These are phyloP conservation scores for Orycteropus afer DNA, from an alignment of 2,113 vertebrate species.

Conservation along the genomic window DNA sequence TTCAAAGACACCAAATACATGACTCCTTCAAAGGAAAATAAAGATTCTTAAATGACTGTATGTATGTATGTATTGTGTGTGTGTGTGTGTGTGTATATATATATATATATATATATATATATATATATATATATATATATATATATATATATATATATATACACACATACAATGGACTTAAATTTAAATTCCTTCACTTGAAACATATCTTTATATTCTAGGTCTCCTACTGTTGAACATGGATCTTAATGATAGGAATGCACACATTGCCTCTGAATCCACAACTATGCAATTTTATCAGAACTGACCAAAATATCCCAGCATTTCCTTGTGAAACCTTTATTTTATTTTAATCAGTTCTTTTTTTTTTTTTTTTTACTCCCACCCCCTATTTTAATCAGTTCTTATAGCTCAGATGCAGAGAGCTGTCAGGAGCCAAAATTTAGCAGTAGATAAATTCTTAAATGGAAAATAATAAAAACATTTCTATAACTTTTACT, in stretches of 20 bases:
- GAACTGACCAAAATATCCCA: background rate
- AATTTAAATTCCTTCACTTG: background rate
- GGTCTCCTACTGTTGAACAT: background rate
- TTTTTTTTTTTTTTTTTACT: no score
- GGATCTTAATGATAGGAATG: background rate
- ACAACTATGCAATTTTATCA: background rate
- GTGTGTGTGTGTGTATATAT: no score
- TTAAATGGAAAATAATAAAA: background rate
- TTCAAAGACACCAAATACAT: background rate
- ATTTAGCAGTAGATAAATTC: background rate
- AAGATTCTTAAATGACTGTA: background rate
- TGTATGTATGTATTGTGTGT: no score
- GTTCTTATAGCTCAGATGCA: background rate
- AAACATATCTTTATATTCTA: background rate
- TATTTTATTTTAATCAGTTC: slow-evolving; percentile 2
- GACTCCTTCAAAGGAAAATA: background rate
- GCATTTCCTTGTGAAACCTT: background rate
- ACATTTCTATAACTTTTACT: background rate
- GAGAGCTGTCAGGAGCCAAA: background rate
- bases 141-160: no score
- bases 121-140: no score
- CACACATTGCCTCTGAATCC: background rate
- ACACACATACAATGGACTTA: background rate
- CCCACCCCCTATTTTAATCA: slow-evolving; percentile 7
- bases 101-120: no score